phyloP scores from a whole-genome alignment of 2,113 vertebrate species.

The Silurus asotus region DNA sequence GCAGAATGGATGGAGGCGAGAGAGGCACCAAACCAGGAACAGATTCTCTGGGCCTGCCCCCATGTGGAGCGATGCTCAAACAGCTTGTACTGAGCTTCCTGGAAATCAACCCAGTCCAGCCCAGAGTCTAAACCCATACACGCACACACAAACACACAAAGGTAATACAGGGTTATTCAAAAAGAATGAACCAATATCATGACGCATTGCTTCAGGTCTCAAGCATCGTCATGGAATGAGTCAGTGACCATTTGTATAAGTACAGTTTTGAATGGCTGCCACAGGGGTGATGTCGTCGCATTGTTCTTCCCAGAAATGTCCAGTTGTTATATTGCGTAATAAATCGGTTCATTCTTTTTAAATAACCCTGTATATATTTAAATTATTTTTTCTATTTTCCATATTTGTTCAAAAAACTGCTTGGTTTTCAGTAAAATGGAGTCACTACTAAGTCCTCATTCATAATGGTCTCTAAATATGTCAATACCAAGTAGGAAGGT shows the following conservation, averaged over 20 bases:
- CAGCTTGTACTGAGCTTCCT: slow-evolving; percentile 91
- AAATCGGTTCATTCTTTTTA: too few relatives aligned
- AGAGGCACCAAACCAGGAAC: slow-evolving; percentile 86
- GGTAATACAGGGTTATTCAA: too few relatives aligned
- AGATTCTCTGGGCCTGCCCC: slow-evolving; percentile 90
- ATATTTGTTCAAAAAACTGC: neutral
- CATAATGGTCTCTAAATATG: neutral
- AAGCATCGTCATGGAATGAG: too few relatives aligned
- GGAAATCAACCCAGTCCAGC: slow-evolving; percentile 87
- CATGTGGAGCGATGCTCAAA: slow-evolving; percentile 91
- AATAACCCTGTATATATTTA: too few relatives aligned
- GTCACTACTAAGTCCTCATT: neutral
- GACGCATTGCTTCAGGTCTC: too few relatives aligned
- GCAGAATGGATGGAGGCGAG: slow-evolving; percentile 84
- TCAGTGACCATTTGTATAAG: too few relatives aligned
- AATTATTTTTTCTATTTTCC: neutral
- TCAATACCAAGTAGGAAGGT: neutral
- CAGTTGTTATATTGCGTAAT: too few relatives aligned
- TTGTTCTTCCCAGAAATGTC: too few relatives aligned
- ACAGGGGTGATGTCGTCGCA: too few relatives aligned
- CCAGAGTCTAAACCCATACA: slow-evolving; percentile 60
- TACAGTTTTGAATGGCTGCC: too few relatives aligned
- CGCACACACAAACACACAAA: neutral
- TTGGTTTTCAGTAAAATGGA: neutral
- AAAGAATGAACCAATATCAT: too few relatives aligned